Base-by-base conservation (phyloP, 2,113 vertebrate species). In the Zapus hudsonius region DNA sequence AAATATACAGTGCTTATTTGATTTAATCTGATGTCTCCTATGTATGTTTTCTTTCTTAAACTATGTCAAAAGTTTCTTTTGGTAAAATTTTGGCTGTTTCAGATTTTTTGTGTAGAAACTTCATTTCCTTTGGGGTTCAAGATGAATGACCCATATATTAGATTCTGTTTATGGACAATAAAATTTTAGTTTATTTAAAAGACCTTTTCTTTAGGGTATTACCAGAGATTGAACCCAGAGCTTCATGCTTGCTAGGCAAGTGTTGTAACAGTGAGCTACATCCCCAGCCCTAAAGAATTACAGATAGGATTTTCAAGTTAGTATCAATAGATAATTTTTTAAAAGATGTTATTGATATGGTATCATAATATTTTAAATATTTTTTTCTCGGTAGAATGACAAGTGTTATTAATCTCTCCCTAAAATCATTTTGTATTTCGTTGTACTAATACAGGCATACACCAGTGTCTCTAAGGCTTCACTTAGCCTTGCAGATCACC, bases 391-490 rank as follows among this genome's bases (percentile, higher is more conserved):
- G 5, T 92, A 86, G 33, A 88, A 42, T 91, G 61, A 63, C 17
- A 47, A 38, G 3, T 67, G 19, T 89, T 40, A 76, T 69, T 75
- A 23, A 5, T 86, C 13, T 89, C 0, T 79, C 15, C 22, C 33
- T 86, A 84, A 96, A 95, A 40, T 84, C 2, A 29, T 42, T 84
- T 73, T 89, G 10, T 36, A 84, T 91, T 87, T 91, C 80, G n/a
- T 80, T 96, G 15, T 66, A 42, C 84, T 82, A 86, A 85, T 89
- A 40, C 86, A 99, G 99, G 99, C 99, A 42, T 99, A 99, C 97
- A 99, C 99, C 72, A 99, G 99, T 42, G 99, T 99, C 85, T 99
- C 99, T 57, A 99, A 99, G 98, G 99, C 99, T 94, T 99, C 99
- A 0, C 98, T 99, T 44, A 97, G 99, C 66, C 98, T 99, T 23